Evolutionary conservation across 1,140 invertebrate genomes (phyloP).

Genomic region (Ips typographus): DNA sequence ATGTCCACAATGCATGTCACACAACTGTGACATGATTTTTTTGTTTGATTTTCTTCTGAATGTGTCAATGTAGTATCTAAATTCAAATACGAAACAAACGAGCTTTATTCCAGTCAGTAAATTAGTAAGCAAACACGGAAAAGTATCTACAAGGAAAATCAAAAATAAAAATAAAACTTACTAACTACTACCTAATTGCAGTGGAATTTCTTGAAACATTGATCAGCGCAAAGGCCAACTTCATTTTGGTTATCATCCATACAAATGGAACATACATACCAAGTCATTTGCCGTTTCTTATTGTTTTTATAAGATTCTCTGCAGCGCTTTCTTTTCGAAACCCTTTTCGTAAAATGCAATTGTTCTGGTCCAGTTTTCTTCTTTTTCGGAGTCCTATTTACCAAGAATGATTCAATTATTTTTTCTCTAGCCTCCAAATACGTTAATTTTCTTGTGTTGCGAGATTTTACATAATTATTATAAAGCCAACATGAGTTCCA

Average conservation of each 20-base stretch:
- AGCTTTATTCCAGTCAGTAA: too few species aligned
- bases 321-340: not conserved
- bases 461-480: not conserved
- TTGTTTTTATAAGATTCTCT: not conserved
- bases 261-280: slow-evolving; percentile 1
- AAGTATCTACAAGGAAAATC: not conserved
- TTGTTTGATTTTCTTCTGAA: not conserved
- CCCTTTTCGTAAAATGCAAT: not conserved
- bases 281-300: not conserved
- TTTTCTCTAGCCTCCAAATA: not conserved
- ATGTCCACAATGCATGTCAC: not conserved
- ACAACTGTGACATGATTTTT: not conserved
- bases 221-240: not conserved
- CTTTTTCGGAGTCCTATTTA: not conserved
- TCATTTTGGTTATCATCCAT: not conserved
- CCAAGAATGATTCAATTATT: not conserved
- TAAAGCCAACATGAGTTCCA: not conserved
- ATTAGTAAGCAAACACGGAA: not conserved
- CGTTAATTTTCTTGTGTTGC: not conserved
- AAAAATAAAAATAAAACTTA: not conserved
- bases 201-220: not conserved
- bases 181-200: not conserved
- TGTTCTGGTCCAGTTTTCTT: not conserved
- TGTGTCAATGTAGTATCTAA: not conserved
- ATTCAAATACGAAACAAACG: not conserved